Percentiles rank a stretch among this genome's conserved stretches.
phyloP scores from a whole-genome alignment of 1,140 invertebrate genomes.

The Trichomalopsis sarcophagae region DNA sequence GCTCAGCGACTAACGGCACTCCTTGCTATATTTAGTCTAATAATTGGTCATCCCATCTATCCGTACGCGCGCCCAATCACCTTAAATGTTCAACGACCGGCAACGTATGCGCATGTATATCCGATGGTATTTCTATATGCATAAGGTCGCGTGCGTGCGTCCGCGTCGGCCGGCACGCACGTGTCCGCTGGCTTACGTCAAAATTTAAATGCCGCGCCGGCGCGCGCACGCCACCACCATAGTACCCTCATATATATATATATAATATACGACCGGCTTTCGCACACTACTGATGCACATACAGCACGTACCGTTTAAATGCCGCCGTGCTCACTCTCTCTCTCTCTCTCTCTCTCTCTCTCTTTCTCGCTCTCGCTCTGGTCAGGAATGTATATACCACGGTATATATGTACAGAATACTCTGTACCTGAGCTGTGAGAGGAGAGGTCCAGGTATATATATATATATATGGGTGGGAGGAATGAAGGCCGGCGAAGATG shows the following conservation, averaged over 20 bases:
- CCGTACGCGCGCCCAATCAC: neutral
- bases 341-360: neutral
- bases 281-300: neutral
- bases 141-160: neutral
- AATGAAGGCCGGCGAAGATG: neutral
- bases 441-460: neutral
- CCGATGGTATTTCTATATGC: neutral
- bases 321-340: neutral
- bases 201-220: slow-evolving; percentile 46
- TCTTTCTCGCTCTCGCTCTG: neutral
- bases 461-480: neutral
- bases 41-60: neutral
- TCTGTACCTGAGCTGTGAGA: neutral
- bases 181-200: slow-evolving; percentile 20
- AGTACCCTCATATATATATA: neutral
- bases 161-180: neutral
- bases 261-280: neutral
- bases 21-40: slow-evolving; percentile 6
- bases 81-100: slow-evolving; percentile 7
- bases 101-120: neutral
- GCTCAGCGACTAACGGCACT: neutral
- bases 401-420: neutral
- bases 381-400: neutral
- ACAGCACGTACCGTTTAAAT: slow-evolving; percentile 5
- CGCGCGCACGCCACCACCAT: neutral